Conservation (phyloP, 1,140 invertebrate species). For the Drosophila gunungcola region DNA sequence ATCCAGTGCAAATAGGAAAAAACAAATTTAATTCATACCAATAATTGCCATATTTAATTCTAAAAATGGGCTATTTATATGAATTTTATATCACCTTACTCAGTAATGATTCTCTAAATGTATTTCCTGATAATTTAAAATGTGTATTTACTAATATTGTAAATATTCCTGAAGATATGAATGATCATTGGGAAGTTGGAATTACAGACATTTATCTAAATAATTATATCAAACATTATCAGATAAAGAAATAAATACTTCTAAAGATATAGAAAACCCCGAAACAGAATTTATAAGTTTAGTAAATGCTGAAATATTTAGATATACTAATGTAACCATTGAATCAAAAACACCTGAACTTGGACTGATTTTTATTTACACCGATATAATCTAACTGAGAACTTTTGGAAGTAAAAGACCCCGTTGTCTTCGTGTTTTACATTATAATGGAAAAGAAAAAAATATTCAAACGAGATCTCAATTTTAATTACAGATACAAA, state of each 20-base stretch:
- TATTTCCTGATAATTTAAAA: too few relatives aligned
- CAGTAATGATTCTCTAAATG: slow-evolving; percentile 1
- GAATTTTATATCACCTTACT: background rate
- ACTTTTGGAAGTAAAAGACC: too few relatives aligned
- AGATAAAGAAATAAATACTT: background rate
- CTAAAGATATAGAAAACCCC: background rate
- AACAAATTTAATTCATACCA: background rate
- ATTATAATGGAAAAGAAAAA: too few relatives aligned
- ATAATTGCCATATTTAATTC: background rate
- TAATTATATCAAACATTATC: background rate
- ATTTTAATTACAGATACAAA: too few relatives aligned
- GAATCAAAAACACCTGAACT: background rate
- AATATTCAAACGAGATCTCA: too few relatives aligned
- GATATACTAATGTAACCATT: background rate
- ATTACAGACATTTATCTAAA: background rate
- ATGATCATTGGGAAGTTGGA: background rate
- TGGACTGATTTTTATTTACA: too few relatives aligned
- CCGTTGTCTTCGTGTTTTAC: too few relatives aligned
- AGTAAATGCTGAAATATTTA: background rate
- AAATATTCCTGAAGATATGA: too few relatives aligned
- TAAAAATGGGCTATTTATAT: background rate
- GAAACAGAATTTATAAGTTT: background rate
- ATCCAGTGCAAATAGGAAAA: background rate
- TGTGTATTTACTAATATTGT: too few relatives aligned
- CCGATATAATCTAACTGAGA: too few relatives aligned